Base-by-base conservation (phyloP, 2,888 invertebrate species). In the Volucella bombylans region DNA sequence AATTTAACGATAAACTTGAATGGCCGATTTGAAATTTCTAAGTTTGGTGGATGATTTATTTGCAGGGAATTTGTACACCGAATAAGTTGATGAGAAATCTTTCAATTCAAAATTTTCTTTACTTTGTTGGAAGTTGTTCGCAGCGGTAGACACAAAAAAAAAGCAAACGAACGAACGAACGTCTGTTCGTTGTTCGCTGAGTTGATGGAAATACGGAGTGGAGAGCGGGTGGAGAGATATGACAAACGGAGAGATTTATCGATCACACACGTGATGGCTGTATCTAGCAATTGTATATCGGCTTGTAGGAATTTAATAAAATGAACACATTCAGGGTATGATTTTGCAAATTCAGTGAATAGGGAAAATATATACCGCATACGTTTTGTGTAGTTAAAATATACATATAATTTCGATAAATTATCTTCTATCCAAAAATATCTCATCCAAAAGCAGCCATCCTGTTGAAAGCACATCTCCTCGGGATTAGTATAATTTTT, bases 91-190 rank as follows among this genome's bases (percentile, higher is more conserved):
- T 55, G 9, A 49, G 43, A 9, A 52, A 45, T 45, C n/a, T 61
- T 59, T 38, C 15, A 12, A 55, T 1, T 54, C 67, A 49, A 54
- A 41, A 47, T 68, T 59, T 68, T 72, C 47, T 73, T 50, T 65
- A 15, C 43, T 67, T 79, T 76, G 59, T 74, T 73, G 69, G 67
- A 83, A 83, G 79, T 83, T 79, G 52, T 69, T 79, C 74, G 61
- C 83, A 79, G 59, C 79, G 80, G 80, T 45, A 83, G 83, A 83
- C 79, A 83, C 79, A 78, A 74, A 79, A 83, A 76, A 82, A 83
- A 74, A 55, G 6, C 65, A 62, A 80, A 85, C 71, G 71, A 85
- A 69, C 81, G 61, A 82, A 78, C 57, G 52, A 62, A 79, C 83
- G 69, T 76, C 81, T 77, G 68, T 68, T 64, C 81, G 72, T 64